These are phyloP conservation scores for Catotricha subobsoleta DNA, from an alignment of 2,888 invertebrate genomes.

Conservation along the genomic window DNA sequence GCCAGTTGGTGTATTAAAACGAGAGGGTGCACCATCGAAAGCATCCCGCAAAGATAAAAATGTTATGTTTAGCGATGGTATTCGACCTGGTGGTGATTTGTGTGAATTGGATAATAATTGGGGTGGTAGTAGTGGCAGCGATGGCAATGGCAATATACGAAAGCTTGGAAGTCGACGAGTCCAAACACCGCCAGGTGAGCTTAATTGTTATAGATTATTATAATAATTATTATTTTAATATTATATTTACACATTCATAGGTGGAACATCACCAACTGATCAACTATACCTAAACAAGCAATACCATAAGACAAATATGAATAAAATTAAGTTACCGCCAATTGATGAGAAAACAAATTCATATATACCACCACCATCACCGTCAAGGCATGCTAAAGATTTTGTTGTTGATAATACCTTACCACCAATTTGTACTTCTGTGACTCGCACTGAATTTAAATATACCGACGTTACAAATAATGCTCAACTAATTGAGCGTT, in stretches of 20 bases:
- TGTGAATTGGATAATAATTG: constrained; percentile 55
- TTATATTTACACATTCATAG: neutral
- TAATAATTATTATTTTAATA: neutral
- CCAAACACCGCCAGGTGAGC: no score
- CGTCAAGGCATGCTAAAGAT: constrained; percentile 26
- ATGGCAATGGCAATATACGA: neutral
- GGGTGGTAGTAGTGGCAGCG: constrained; percentile 26
- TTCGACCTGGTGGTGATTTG: constrained; percentile 70
- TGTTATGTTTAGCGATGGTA: constrained; percentile 80
- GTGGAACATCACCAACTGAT: neutral
- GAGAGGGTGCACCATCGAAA: constrained; percentile 29
- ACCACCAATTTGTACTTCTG: constrained; percentile 32
- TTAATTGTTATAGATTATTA: neutral
- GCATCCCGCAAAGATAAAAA: constrained; percentile 41
- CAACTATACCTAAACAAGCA: no score
- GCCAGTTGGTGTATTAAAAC: constrained; percentile 64
- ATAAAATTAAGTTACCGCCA: constrained; percentile 16
- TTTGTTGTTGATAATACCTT: constrained; percentile 29
- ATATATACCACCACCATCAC: constrained; percentile 25
- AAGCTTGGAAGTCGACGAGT: no score
- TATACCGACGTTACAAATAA: constrained; percentile 32
- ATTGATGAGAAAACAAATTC: constrained; percentile 20
- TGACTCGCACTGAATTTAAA: constrained; percentile 20
- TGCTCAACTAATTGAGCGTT: constrained; percentile 34
- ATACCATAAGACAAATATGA: neutral